phyloP scores from a whole-genome alignment of 2,888 invertebrate species.

The Crepidodera aurea region DNA sequence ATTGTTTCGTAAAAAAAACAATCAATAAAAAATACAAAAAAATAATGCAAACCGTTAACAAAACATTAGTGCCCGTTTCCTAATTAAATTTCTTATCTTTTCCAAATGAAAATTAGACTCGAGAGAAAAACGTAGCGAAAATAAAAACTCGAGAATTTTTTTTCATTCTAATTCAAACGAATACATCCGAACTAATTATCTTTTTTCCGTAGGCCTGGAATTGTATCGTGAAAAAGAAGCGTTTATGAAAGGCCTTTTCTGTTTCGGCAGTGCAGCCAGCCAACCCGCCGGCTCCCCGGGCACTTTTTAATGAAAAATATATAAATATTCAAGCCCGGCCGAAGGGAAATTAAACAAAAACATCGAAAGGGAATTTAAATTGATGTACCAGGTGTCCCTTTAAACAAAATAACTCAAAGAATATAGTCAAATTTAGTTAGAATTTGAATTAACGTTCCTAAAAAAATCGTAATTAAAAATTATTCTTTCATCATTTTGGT shows the following conservation, averaged over 20 bases:
- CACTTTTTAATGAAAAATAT: constrained; percentile 38
- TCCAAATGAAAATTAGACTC: constrained; percentile 19
- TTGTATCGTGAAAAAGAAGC: constrained; percentile 29
- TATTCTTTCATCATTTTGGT: too few species aligned
- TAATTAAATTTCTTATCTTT: constrained; percentile 26
- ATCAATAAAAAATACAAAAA: background rate
- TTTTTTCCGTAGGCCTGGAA: constrained; percentile 26
- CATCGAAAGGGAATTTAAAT: constrained; percentile 34
- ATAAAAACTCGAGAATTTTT: constrained; percentile 5
- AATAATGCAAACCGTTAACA: background rate
- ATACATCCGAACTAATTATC: constrained; percentile 31
- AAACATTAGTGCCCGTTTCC: constrained; percentile 15
- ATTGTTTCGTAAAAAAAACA: too few species aligned
- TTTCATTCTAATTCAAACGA: constrained; percentile 24
- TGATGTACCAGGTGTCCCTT: constrained; percentile 21
- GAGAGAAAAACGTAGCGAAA: constrained; percentile 5
- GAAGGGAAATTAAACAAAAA: constrained; percentile 40
- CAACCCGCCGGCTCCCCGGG: constrained; percentile 20
- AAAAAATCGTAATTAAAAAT: too few species aligned
- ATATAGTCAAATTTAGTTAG: too few species aligned
- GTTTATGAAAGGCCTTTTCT: constrained; percentile 28
- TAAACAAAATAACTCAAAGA: too few species aligned
- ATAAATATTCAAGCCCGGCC: constrained; percentile 39
- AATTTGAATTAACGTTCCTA: too few species aligned
- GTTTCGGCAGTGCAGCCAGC: background rate